Base-by-base conservation (phyloP, 2,888 invertebrate genomes). In the Protula sp. region DNA sequence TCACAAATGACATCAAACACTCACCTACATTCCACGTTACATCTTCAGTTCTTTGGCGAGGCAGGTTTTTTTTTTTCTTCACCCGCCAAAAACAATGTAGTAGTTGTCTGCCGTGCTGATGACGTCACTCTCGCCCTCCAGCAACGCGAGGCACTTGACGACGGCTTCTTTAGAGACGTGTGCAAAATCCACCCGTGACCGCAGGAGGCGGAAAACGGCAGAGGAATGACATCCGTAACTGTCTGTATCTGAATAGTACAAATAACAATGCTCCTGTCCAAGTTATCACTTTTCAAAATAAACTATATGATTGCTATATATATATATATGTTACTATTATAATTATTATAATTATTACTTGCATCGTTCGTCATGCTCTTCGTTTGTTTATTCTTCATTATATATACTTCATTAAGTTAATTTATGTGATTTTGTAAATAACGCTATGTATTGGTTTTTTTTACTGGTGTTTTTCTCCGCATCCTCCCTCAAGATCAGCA, bases 91-190 rank as follows among this genome's bases (percentile, higher is more conserved):
- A 30, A n/a, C 31, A n/a, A 29, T 47, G 47, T 58, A 58, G 47
- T 58, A 29, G 31, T 28, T 3, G 27, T 52, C 52, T 29, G 52
- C 38, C 27, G 47, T n/a, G 29, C 58, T 53, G 24, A 58, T 53
- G 19, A 58, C 53, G 22, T 58, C 58, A 47, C 58, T 58, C n/a
- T 19, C 19, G 24, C 54, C 58, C 24, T 58, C 58, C 29, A 58
- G 47, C 27, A 24, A 53, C 2, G 38, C 27, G 28, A 58, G 45
- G 3, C 29, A 38, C 2, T 9, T 45, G 2, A 19, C 4, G 14
- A 53, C 27, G n/a, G 58, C 38, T 22, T 47, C 22, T 14, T 50
- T 47, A 19, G 29, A 27, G n/a, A 57, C 24, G 22, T 57, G 29
- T 30, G 30, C 50, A n/a, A 48, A 57, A 9, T 28, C 50, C 22